These are phyloP conservation scores for Muscidifurax raptorellus DNA, from an alignment of 1,140 invertebrate genomes.

Conservation along the genomic window DNA sequence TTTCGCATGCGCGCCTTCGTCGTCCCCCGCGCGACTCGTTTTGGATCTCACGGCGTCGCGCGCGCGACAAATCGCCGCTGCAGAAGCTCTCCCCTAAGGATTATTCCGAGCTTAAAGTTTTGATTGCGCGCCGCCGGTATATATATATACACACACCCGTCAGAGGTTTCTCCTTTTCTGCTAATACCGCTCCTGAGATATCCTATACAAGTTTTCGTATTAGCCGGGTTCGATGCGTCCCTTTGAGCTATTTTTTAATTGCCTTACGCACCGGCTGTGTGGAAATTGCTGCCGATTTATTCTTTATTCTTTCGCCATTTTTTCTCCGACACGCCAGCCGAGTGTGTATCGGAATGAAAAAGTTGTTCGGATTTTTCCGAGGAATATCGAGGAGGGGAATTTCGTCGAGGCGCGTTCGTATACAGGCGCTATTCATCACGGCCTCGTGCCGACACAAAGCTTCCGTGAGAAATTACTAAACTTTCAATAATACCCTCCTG, in stretches of 20 bases:
- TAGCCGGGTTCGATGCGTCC: not conserved
- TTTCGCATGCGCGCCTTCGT: constrained; percentile 57
- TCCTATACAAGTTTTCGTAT: constrained; percentile 4
- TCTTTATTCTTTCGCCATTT: too few species aligned
- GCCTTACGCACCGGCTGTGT: too few species aligned
- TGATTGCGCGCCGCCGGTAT: constrained; percentile 19
- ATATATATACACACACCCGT: too few species aligned
- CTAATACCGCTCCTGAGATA: constrained; percentile 6
- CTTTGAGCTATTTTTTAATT: not conserved
- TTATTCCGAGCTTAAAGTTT: constrained; percentile 43
- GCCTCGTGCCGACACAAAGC: too few species aligned
- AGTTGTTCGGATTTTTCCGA: too few species aligned
- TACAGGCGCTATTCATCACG: too few species aligned
- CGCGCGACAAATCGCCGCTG: constrained; percentile 28
- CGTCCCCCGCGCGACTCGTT: constrained; percentile 19
- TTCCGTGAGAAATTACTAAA: not conserved
- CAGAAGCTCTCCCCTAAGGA: constrained; percentile 35
- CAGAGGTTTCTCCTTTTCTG: not conserved
- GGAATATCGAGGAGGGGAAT: too few species aligned
- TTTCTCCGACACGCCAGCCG: too few species aligned
- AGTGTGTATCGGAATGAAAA: too few species aligned
- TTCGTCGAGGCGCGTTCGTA: too few species aligned
- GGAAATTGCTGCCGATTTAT: too few species aligned
- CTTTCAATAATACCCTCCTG: constrained; percentile 14
- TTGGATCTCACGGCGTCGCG: not conserved